Evolutionary conservation across 1,140 invertebrate genomes (phyloP).

Genomic region (Forficula auricularia): DNA sequence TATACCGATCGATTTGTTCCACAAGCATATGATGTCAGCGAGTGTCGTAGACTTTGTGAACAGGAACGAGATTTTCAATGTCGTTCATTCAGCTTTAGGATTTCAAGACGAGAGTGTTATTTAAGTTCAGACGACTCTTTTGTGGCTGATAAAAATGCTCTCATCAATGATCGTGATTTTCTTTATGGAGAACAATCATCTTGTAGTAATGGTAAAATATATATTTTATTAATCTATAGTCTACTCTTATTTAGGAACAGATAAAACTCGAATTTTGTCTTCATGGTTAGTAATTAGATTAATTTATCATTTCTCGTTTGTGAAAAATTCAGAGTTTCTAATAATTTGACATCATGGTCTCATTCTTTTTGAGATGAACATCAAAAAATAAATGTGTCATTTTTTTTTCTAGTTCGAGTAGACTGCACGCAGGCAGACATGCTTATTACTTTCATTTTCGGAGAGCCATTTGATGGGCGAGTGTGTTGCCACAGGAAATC

Average conservation of each 20-base stretch:
- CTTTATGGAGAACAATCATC: conserved; percentile 30
- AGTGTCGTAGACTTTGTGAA: conserved; percentile 29
- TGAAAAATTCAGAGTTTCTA: too few species aligned
- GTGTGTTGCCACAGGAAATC: conserved; percentile 35
- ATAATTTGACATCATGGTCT: not conserved
- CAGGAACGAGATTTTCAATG: conserved; percentile 29
- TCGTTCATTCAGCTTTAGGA: conserved; percentile 23
- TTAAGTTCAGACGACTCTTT: conserved; percentile 29
- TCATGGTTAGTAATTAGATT: too few species aligned
- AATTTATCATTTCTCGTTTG: too few species aligned
- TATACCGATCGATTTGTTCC: conserved; percentile 27
- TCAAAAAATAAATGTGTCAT: too few species aligned
- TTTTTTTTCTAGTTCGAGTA: conserved; percentile 25
- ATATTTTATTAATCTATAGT: too few species aligned
- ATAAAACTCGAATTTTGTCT: too few species aligned
- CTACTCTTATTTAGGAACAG: too few species aligned
- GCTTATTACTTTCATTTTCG: conserved; percentile 32
- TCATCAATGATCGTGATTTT: conserved; percentile 24
- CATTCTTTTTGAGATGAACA: not conserved
- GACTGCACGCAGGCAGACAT: conserved; percentile 34
- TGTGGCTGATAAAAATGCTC: conserved; percentile 18
- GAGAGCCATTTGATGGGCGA: conserved; percentile 29
- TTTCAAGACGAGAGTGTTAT: conserved; percentile 26
- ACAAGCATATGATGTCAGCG: conserved; percentile 21
- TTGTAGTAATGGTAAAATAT: conserved; percentile 29